Evolutionary conservation across 1,140 invertebrate species (phyloP).

Genomic region (Drosophila punjabiensis): DNA sequence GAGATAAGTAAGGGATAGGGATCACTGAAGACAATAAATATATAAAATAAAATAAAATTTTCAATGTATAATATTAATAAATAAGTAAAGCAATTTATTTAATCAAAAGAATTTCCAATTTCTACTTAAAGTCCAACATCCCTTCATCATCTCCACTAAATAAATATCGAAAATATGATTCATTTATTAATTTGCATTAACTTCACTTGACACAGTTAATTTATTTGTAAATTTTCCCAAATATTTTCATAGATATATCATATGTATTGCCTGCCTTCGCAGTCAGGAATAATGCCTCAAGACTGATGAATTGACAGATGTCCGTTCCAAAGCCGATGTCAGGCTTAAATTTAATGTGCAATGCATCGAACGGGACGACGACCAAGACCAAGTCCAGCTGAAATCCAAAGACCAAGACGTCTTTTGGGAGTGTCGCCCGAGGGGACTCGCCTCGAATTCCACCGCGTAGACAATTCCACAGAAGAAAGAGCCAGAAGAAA

Average conservation of each 20-base stretch:
- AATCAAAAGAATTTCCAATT: too few relatives aligned
- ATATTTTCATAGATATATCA: neutral
- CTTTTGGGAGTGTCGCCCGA: constrained; percentile 71
- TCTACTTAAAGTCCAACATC: too few relatives aligned
- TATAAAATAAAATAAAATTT: too few relatives aligned
- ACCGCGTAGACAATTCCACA: constrained; percentile 49
- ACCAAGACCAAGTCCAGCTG: constrained; percentile 1
- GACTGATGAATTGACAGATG: constrained; percentile 25
- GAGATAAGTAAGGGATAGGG: neutral
- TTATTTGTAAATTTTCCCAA: neutral
- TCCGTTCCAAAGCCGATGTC: constrained; percentile 8
- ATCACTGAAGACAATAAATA: too few relatives aligned
- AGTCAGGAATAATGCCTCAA: neutral
- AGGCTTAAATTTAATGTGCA: constrained; percentile 24
- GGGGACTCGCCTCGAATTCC: constrained; percentile 71
- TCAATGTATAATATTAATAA: too few relatives aligned
- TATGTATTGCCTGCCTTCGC: too few relatives aligned
- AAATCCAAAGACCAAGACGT: constrained; percentile 20
- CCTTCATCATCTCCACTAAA: too few relatives aligned
- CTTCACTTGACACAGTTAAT: neutral
- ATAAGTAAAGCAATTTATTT: too few relatives aligned
- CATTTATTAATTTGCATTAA: neutral
- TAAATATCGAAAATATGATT: too few relatives aligned
- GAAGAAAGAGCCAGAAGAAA: constrained; percentile 28
- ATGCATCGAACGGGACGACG: constrained; percentile 27